Evolutionary conservation across 1,140 invertebrate species (phyloP), one percentile per base, ranked within the genome.

Genomic region (Conus betulinus): DNA sequence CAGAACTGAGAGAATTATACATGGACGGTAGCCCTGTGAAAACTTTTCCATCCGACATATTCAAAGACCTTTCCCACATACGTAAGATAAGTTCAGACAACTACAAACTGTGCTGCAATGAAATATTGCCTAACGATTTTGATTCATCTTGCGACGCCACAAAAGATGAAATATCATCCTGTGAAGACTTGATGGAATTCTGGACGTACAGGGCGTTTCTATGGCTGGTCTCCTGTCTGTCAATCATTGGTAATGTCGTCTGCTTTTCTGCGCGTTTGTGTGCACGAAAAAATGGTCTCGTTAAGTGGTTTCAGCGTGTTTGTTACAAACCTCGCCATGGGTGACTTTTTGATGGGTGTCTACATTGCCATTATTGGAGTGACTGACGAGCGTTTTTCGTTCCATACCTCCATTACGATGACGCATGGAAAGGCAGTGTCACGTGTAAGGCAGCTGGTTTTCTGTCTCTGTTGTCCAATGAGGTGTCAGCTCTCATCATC

Each of bases 341-440:
- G 93, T 3, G 94, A 94, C 82, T 89, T 94, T 52, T 81, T 94
- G 7, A 94, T 94, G 94, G 94, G 93, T 10, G 79, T 94, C 0
- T 94, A 94, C 83, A 27, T 94, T 67, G 25, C 92, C 13, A 91
- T 93, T 20, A 93, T 94, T 39, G 94, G 91, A 13, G 81, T 87
- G 27, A 85, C 60, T 5, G 87, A 88, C 79, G 55, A 82, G 6
- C n/a, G 17, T 7, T 87, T 87, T 78, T 52, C 87, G 92, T 51
- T 93, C 91, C 13, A 78, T 94, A 94, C 86, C 82, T 92, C 20
- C 89, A 83, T 67, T 84, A 92, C 81, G 93, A 92, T 15, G 57
- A 87, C 0, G 15, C 57, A 4, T 94, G 94, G 94, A 84, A 90
- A 79, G 57, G 87, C 11, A 90, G 93, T 78, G 25, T 52, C 5